Evolutionary conservation across 2,888 invertebrate species (phyloP).

Genomic region (Ctenicera cuprea): DNA sequence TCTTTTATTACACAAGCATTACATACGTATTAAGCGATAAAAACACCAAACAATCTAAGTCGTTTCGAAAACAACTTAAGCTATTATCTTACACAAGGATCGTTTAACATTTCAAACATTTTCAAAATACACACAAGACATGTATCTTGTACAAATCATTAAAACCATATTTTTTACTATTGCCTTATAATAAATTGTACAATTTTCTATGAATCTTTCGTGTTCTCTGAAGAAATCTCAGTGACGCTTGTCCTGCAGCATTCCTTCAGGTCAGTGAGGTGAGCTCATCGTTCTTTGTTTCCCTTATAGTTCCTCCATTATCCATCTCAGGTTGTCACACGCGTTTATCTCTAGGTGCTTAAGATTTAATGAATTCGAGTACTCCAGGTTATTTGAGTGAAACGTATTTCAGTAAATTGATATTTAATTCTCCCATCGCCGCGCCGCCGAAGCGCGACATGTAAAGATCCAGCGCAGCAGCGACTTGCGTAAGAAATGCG

Average conservation of each 20-base stretch:
- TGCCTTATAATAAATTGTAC: conserved; percentile 4
- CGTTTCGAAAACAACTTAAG: too few species aligned
- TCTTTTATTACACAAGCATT: too few species aligned
- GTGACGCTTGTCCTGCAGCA: conserved; percentile 64
- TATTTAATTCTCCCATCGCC: conserved; percentile 63
- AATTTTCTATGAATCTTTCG: conserved; percentile 52
- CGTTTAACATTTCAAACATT: too few species aligned
- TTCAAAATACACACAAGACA: too few species aligned
- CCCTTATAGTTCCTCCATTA: conserved; percentile 54
- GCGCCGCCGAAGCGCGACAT: conserved; percentile 23
- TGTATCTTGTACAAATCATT: too few species aligned
- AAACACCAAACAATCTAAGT: too few species aligned
- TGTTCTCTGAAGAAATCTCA: conserved; percentile 18
- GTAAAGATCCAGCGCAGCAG: conserved; percentile 45
- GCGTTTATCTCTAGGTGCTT: conserved; percentile 60
- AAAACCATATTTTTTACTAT: background rate
- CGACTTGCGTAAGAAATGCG: conserved; percentile 61
- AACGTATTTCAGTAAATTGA: conserved; percentile 68
- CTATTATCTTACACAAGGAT: too few species aligned
- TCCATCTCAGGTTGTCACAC: conserved; percentile 63
- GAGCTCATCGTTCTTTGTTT: conserved; percentile 61
- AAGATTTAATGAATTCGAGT: conserved; percentile 68
- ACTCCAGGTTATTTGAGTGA: conserved; percentile 65
- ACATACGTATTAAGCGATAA: too few species aligned
- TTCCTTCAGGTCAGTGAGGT: conserved; percentile 66